A percentile compares a stretch with the other conserved stretches of the same genome.
These are phyloP conservation scores for Cryptocheilus praepositus DNA, from an alignment of 2,888 invertebrate genomes.

Conservation along the genomic window DNA sequence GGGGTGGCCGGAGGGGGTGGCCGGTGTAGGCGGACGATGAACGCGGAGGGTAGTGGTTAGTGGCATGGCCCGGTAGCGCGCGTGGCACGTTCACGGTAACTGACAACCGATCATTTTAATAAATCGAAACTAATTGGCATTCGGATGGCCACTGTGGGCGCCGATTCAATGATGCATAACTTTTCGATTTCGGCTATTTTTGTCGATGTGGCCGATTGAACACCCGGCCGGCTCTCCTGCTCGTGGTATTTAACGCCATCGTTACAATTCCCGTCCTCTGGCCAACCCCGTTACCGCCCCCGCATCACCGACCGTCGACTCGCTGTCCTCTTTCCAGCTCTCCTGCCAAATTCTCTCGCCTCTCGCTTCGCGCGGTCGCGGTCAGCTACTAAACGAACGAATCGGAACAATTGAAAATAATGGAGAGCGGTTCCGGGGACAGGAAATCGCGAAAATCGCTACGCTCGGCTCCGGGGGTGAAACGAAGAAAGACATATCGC, in stretches of 20 bases:
- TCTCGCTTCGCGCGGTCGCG: conserved; percentile 6
- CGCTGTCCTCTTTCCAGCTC: not conserved
- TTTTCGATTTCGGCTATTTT: conserved; percentile 48
- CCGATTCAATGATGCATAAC: conserved; percentile 44
- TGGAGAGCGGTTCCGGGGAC: conserved; percentile 20
- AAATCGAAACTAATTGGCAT: conserved; percentile 54
- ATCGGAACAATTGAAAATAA: conserved; percentile 21
- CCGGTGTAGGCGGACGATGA: too few species aligned
- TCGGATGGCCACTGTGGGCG: conserved; percentile 21
- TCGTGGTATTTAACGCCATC: conserved; percentile 17
- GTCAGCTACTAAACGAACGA: conserved; percentile 11
- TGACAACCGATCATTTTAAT: conserved; percentile 53
- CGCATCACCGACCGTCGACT: not conserved
- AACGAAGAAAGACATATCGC: too few species aligned
- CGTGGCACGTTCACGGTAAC: conserved; percentile 22
- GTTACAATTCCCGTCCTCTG: conserved; percentile 2
- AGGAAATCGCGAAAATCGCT: conserved; percentile 1
- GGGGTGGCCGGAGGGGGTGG: not conserved
- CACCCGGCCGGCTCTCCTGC: conserved; percentile 16
- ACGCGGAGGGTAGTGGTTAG: conserved; percentile 1
- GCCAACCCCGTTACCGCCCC: not conserved
- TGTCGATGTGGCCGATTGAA: conserved; percentile 38
- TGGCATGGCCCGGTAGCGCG: not conserved
- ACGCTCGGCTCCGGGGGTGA: not conserved
- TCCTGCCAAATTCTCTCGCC: not conserved